Evolutionary conservation across 2,888 invertebrate genomes (phyloP), one percentile per base, ranked within the genome.

Genomic region (Eilema griseolum): DNA sequence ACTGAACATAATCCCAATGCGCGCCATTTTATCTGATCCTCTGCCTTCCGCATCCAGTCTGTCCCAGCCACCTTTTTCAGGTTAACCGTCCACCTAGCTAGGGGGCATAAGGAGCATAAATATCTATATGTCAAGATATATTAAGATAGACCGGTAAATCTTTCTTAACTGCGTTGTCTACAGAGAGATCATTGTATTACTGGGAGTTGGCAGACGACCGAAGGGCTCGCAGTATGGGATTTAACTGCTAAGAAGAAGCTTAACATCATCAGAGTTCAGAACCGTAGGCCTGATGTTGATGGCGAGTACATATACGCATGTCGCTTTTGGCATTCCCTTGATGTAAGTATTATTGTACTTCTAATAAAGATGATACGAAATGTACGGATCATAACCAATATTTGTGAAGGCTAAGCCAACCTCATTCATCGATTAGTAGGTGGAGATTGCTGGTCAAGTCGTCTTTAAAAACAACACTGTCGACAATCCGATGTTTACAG

Each of bases 271-370:
- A 87, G 91, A 41, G 95, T 95, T 0, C 92, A 93, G 72, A 96
- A 96, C 80, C 87, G 96, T 61, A 88, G 95, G 46, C 92, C 91
- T 0, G 92, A 95, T 61, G 90, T 96, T 0, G 95, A 96, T 56
- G 96, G 96, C 0, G 96, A 96, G 79, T 96, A 96, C 79, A 89
- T 96, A 8, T 96, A 96, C 75, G 92, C 95, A 1, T 96, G 95
- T 66, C 94, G 94, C 41, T 96, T 93, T 83, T 96, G 95, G 95
- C 88, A 85, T 67, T 95, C 95, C 7, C 77, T 72, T 52, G 76
- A 88, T 79, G 95, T 94, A 76, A 77, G 82, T 81, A 10, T 11
- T 57, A 12, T 33, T 23, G n/a, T 20, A 26, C 37, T 37, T 56
- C 4, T 56, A 56, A n/a, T n/a, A n/a, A n/a, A n/a, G n/a, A 56